Percentiles rank a stretch among this genome's conserved stretches.
These are phyloP conservation scores for Ceratosolen solmsi DNA, from an alignment of 1,140 invertebrate genomes.

Conservation along the genomic window DNA sequence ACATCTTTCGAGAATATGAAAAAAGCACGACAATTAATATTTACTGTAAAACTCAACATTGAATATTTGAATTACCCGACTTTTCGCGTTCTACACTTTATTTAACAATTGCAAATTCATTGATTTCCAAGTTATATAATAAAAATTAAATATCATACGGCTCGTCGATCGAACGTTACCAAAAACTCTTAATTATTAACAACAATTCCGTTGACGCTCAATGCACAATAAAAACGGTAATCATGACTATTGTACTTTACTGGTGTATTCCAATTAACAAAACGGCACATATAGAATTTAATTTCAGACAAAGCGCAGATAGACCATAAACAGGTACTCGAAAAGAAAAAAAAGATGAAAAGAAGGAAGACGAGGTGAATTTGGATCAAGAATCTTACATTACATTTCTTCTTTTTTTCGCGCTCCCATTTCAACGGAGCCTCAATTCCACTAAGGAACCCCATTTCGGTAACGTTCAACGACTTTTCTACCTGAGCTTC, in stretches of 20 bases:
- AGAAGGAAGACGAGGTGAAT: background rate
- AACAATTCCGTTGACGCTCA: background rate
- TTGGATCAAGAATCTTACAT: background rate
- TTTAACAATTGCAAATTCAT: too few species aligned
- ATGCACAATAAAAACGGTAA: background rate
- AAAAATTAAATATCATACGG: too few species aligned
- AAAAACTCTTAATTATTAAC: background rate
- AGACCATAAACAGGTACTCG: background rate
- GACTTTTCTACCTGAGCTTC: conserved; percentile 63
- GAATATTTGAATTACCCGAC: too few species aligned
- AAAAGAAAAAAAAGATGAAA: background rate
- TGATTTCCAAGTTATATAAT: too few species aligned
- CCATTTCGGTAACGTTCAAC: conserved; percentile 63
- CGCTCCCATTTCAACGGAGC: background rate
- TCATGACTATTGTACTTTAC: too few species aligned
- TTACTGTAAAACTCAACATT: too few species aligned
- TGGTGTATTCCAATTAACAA: background rate
- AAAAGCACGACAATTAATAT: too few species aligned
- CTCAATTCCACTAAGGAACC: background rate
- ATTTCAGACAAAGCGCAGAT: background rate
- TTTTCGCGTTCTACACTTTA: too few species aligned
- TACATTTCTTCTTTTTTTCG: conserved; percentile 25
- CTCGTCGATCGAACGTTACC: too few species aligned
- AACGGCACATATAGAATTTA: background rate
- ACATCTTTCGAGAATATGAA: too few species aligned